Evolutionary conservation across 2,888 invertebrate species (phyloP), one percentile per base, ranked within the genome.

Genomic region (Eucera pruinosa): DNA sequence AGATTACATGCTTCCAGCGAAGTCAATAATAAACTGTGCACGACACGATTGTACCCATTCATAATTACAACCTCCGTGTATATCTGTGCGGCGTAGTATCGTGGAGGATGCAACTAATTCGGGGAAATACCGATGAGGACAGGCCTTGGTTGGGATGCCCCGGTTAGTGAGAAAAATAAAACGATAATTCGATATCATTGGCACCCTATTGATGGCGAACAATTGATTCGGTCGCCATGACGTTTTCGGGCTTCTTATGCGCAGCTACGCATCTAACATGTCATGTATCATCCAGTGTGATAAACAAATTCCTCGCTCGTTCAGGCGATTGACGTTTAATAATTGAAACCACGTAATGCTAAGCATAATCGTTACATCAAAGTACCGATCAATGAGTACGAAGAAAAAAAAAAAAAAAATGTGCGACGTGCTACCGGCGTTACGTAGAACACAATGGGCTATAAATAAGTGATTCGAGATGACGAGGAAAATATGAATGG

Each of bases 271-370:
- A 61, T 62, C 58, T 52, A 67, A 67, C 73, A 74, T 66, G 64
- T 72, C 67, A 50, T 68, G 61, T 57, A 73, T 70, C 75, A 66
- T 52, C 7, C 64, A 65, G 57, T 71, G 65, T 64, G 71, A 81
- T 88, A 87, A 88, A 88, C 82, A 86, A 86, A 84, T 87, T 89
- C 83, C 84, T 78, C 54, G 71, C 84, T 84, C 79, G 80, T 87
- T 87, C 60, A 76, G 78, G n/a, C 69, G 83, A 87, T 86, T 85
- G 75, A 86, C 75, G 73, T 80, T 81, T 81, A 73, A 84, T 83
- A n/a, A n/a, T n/a, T 83, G 66, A 68, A 71, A 66, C 80, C 50
- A 71, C 78, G 68, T 62, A 70, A 76, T n/a, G 30, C 18, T 23
- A 36, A 48, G 52, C 54, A 33, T 60, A 52, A 68, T 60, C 41